Base-by-base conservation (phyloP, 2,888 invertebrate species). In the Xanthostigma xanthostigma region DNA sequence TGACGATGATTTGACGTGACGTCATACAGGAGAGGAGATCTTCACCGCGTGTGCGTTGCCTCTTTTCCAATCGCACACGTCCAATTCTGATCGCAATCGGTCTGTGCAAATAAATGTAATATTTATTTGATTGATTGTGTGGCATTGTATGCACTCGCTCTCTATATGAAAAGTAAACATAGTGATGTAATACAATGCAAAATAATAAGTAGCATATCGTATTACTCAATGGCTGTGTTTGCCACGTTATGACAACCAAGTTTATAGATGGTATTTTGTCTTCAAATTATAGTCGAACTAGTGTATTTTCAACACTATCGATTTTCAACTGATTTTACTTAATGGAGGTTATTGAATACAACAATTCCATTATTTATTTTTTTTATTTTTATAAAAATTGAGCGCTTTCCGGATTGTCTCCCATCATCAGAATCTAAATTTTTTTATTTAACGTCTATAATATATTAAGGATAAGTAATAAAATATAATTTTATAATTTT, bases 151-250 rank as follows among this genome's bases (percentile, higher is more conserved):
- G 62, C 65, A 66, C 59, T 64, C 60, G 62, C 27, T 27, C 27
- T 27, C 27, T 55, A 65, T 66, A 66, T 66, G 64, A 64, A 66
- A 66, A 64, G 65, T 64, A 65, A 66, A 66, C 64, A 66, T 53
- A 47, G 57, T 45, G 38, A 27, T 37, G 35, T 35, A 44, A 34
- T 44, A 34, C 27, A 44, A 44, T 33, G 14, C 37, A 12, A 45
- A 27, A 37, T 37, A 27, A 37, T 45, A 45, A 45, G 45, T 45
- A 37, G 45, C 37, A 35, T 37, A 45, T 45, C 45, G 14, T 45
- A 45, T 45, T 45, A 27, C 45, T 37, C 41, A 41, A 41, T 12
- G 12, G 41, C 2, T 27, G 27, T 39, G 39, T 39, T 39, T 39
- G 39, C 39, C 39, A 39, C 9, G 39, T 39, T 39, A 39, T 39